Base-by-base conservation (phyloP, 2,888 invertebrate genomes). In the Apamea epomidion region DNA sequence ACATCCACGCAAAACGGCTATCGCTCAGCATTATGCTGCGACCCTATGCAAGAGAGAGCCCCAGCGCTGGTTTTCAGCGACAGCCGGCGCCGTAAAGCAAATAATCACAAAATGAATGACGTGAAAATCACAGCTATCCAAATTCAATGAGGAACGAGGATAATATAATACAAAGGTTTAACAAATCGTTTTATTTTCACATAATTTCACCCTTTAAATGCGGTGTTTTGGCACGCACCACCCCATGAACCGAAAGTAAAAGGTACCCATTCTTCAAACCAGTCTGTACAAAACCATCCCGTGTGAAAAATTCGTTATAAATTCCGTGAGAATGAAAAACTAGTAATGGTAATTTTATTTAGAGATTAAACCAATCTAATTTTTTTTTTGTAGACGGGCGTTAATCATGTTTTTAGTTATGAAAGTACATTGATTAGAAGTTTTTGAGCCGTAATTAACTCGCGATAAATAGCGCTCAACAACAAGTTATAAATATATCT, bases 301-400 rank as follows among this genome's bases (percentile, higher is more conserved):
- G 69, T 75, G 68, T n/a, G 74, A 77, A 85, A 68, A 32, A 10
- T 45, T 76, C 68, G 8, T 81, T 81, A 58, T 8, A 68, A 78
- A 79, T 64, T 73, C 68, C 68, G 64, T 82, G 83, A 60, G 64
- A 79, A 68, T 69, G 74, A 76, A 82, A 78, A 21, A 6, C n/a
- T 71, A 29, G 32, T 25, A 25, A 64, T 65, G 64, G 12, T 14
- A 54, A 54, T 80, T 64, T 81, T 4, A 21, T 79, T 51, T 32
- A 67, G 5, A 42, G 42, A 77, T 77, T 18, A 77, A 0, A 77
- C 12, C 10, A n/a, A 25, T 58, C 21, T n/a, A 16, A 32, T 16
- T 2, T 78, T 7, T 78, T 78, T 78, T 78, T 67, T 58, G n/a
- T 48, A 37, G 21, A 29, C 0, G n/a, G 42, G 67, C 58, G 18